Percentiles rank a stretch among this genome's conserved stretches.
phyloP scores from a whole-genome alignment of 2,888 invertebrate species.

The Diplazon laetatorius region DNA sequence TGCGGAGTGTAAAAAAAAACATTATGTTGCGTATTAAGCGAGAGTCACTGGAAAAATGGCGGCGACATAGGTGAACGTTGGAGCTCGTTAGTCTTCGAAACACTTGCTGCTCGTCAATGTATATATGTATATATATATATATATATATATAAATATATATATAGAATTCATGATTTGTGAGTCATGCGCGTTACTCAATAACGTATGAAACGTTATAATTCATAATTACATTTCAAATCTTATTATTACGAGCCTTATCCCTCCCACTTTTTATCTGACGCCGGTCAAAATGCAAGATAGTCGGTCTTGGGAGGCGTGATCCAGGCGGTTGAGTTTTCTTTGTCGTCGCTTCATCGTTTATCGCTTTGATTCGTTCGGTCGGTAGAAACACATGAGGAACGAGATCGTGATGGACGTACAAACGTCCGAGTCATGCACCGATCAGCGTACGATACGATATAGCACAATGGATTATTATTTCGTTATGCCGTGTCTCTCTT shows the following conservation, averaged over 20 bases:
- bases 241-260: constrained; percentile 64
- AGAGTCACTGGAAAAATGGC: no score
- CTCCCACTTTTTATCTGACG: constrained; percentile 30
- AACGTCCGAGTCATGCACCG: no score
- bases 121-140: no score
- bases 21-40: constrained; percentile 17
- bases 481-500: no score
- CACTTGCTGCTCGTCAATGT: no score
- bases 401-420: no score
- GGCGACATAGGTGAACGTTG: constrained; percentile 56
- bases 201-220: constrained; percentile 61
- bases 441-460: no score
- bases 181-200: constrained; percentile 65
- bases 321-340: constrained; percentile 53
- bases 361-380: constrained; percentile 78
- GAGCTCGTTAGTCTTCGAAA: constrained; percentile 64
- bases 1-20: constrained; percentile 26
- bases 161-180: constrained; percentile 69
- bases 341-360: constrained; percentile 68
- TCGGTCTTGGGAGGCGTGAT: no score
- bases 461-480: no score
- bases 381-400: constrained; percentile 70
- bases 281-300: no score
- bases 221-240: constrained; percentile 68
- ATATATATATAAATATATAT: no score